These are phyloP conservation scores for Cosmorhoe ocellata DNA, from an alignment of 2,888 invertebrate genomes.

Conservation along the genomic window DNA sequence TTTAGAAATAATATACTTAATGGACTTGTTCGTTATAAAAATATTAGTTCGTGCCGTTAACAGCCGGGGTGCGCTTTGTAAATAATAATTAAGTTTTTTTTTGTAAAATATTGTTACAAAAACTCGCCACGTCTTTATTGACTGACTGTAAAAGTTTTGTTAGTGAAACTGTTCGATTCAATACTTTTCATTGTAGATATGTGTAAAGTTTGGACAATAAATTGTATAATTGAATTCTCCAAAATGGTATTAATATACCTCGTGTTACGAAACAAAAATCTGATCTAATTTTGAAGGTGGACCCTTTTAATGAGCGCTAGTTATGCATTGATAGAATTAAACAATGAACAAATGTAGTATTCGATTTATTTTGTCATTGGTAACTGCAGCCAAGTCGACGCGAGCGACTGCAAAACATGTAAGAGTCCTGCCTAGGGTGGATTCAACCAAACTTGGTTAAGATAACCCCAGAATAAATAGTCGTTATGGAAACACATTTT, in stretches of 20 bases:
- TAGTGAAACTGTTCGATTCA: slow-evolving; percentile 43
- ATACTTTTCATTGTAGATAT: slow-evolving; percentile 65
- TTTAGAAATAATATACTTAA: slow-evolving; percentile 37
- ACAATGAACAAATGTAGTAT: too few relatives aligned
- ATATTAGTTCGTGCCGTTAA: slow-evolving; percentile 46
- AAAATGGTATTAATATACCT: slow-evolving; percentile 30
- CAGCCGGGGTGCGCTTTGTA: slow-evolving; percentile 70
- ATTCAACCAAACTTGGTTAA: too few relatives aligned
- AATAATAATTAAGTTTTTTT: slow-evolving; percentile 78
- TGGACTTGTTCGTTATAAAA: slow-evolving; percentile 25
- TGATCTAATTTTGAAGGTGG: neutral
- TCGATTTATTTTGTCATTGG: too few relatives aligned
- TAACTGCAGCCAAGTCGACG: too few relatives aligned
- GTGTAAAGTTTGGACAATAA: slow-evolving; percentile 77
- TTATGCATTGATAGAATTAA: too few relatives aligned
- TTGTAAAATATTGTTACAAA: slow-evolving; percentile 66
- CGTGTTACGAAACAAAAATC: neutral
- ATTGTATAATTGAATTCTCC: slow-evolving; percentile 62
- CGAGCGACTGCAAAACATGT: too few relatives aligned
- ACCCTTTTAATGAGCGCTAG: too few relatives aligned
- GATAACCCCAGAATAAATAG: too few relatives aligned
- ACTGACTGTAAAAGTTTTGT: slow-evolving; percentile 42
- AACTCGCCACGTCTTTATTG: slow-evolving; percentile 46
- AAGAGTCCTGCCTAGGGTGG: too few relatives aligned
- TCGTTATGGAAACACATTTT: too few relatives aligned